Percentiles rank a stretch among this genome's conserved stretches.
phyloP scores from a whole-genome alignment of 2,113 vertebrate species.

The Cranoglanis bouderius region DNA sequence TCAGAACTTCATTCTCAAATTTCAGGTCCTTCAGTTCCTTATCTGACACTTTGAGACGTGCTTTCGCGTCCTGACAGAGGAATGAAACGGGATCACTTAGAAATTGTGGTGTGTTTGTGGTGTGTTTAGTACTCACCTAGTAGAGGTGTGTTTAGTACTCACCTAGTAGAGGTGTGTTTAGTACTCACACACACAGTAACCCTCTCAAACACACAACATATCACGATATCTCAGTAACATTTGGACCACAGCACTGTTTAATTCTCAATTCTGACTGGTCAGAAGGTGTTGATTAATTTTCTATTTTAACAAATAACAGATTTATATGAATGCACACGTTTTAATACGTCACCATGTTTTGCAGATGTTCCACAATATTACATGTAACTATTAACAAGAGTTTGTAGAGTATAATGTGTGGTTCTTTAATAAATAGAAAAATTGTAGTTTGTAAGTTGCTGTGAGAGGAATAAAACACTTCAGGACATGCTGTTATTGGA shows the following conservation, averaged over 20 bases:
- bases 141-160: too few relatives aligned
- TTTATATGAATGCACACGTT: too few relatives aligned
- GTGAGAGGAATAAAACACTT: neutral
- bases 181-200: neutral
- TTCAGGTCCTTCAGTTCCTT: slow-evolving; percentile 79
- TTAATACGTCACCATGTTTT: neutral
- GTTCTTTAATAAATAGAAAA: neutral
- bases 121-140: too few relatives aligned
- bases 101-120: neutral
- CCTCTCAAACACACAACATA: neutral
- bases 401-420: neutral
- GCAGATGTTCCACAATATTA: neutral
- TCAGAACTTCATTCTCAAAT: slow-evolving; percentile 79
- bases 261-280: too few relatives aligned
- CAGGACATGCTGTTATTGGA: neutral
- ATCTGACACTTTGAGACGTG: slow-evolving; percentile 71
- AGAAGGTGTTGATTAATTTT: neutral
- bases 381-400: neutral
- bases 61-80: slow-evolving; percentile 72
- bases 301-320: neutral
- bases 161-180: too few relatives aligned
- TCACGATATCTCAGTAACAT: neutral
- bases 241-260: neutral
- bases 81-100: neutral
- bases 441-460: neutral